Evolutionary conservation across 2,888 invertebrate species (phyloP), one percentile per base, ranked within the genome.

Genomic region (Acholoe squamosa): DNA sequence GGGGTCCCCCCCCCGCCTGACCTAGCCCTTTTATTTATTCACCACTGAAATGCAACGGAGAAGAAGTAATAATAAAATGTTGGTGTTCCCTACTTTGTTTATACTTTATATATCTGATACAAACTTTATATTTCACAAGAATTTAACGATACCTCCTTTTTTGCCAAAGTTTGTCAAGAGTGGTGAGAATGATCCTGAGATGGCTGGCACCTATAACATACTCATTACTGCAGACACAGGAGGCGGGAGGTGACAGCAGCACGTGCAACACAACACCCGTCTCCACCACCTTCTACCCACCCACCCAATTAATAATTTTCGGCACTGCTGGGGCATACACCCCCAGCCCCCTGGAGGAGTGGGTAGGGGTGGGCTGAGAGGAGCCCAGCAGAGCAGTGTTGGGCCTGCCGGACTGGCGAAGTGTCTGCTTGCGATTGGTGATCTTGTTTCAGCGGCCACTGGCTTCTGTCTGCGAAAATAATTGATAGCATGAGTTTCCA

Each of bases 401-500:
- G 61, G 61, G 14, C 10, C 16, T 10, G 84, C 22, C 19, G 51
- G 84, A 12, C 34, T 16, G 22, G 84, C 84, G 22, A 51, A 84
- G 84, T 34, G 84, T 84, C 84, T 84, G 84, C 84, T 51, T 51
- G 84, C 84, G 34, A 84, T 84, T 84, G 84, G 25, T 43, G 84
- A 84, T 84, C 84, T 84, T 84, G 84, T 84, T 84, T 84, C 84
- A 84, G 25, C 84, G 22, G 43, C 34, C 84, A n/a, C 84, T 51
- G 84, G 51, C 84, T 84, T 34, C 43, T 84, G 84, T 84, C 84
- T 84, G 84, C 28, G 84, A 84, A 84, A 84, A 84, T 84, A 84
- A 84, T 84, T 84, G 84, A 84, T 84, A 51, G 84, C 84, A 84
- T 84, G 84, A 84, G 84, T 84, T 84, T 84, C 84, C 84, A 84